Conservation (phyloP, 1,140 invertebrate genomes). For the Drosophila sproati region DNA sequence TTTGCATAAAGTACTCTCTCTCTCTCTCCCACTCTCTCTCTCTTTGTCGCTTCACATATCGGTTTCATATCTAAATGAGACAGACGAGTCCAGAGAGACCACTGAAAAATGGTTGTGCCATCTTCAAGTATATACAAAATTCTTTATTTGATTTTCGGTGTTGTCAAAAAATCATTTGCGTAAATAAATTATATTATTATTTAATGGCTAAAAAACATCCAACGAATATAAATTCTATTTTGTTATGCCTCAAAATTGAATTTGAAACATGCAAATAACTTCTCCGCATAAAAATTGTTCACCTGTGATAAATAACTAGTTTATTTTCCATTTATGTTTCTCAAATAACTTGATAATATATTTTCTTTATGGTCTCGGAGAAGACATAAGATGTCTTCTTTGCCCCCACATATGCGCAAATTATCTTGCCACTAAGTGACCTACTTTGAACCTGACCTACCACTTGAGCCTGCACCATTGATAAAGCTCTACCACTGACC, state of each 20-base stretch:
- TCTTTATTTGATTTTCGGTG: not conserved
- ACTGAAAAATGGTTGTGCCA: not conserved
- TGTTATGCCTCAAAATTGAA: no score
- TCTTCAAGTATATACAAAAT: not conserved
- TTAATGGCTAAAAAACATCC: no score
- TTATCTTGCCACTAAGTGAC: slow-evolving; percentile 17
- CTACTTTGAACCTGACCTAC: slow-evolving; percentile 13
- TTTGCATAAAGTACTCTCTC: slow-evolving; percentile 9
- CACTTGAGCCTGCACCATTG: not conserved
- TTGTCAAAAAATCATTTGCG: not conserved
- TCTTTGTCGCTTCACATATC: not conserved
- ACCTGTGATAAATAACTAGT: no score
- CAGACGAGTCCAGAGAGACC: not conserved
- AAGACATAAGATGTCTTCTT: not conserved
- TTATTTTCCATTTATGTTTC: no score
- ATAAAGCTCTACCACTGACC: not conserved
- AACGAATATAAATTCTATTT: no score
- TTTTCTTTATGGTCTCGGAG: no score
- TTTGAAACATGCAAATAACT: no score
- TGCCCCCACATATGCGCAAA: slow-evolving; percentile 19
- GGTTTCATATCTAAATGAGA: not conserved
- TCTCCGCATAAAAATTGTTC: no score
- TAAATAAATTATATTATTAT: no score
- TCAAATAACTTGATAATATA: no score
- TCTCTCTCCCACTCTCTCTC: not conserved